These are phyloP conservation scores for Pachymerium ferrugineum DNA, from an alignment of 2,888 invertebrate species.

Conservation along the genomic window DNA sequence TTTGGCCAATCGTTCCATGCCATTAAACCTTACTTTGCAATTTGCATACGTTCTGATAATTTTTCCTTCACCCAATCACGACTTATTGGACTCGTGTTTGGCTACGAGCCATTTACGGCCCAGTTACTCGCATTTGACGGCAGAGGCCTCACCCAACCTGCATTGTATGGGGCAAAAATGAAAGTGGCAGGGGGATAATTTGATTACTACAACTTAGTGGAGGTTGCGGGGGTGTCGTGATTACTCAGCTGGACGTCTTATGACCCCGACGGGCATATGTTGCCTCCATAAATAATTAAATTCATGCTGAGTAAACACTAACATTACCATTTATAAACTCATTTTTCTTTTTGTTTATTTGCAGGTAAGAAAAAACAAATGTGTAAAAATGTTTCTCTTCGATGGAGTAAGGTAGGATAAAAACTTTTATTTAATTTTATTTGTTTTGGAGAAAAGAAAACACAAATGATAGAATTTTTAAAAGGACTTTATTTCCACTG, in stretches of 20 bases:
- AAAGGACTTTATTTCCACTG: too few species aligned
- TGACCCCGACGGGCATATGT: neutral
- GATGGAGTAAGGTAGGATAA: neutral
- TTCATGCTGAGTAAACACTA: neutral
- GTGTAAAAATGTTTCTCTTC: neutral
- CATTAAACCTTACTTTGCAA: slow-evolving; percentile 14
- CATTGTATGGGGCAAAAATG: neutral
- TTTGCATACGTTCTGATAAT: slow-evolving; percentile 22
- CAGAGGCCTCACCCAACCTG: neutral
- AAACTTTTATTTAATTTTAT: neutral
- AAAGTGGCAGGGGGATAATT: neutral
- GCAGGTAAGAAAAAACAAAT: neutral
- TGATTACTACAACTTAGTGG: neutral
- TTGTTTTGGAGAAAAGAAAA: too few species aligned
- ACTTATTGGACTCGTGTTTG: neutral
- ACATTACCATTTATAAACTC: neutral
- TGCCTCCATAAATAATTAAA: neutral
- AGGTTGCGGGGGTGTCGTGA: neutral
- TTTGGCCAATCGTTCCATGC: slow-evolving; percentile 8
- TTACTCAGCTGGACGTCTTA: neutral
- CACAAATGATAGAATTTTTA: too few species aligned
- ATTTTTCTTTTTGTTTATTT: neutral
- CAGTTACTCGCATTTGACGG: neutral
- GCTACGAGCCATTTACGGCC: neutral
- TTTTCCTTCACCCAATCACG: slow-evolving; percentile 11